Conservation (phyloP, 2,797 vertebrate genomes). For the Cossypha niveicapilla region DNA sequence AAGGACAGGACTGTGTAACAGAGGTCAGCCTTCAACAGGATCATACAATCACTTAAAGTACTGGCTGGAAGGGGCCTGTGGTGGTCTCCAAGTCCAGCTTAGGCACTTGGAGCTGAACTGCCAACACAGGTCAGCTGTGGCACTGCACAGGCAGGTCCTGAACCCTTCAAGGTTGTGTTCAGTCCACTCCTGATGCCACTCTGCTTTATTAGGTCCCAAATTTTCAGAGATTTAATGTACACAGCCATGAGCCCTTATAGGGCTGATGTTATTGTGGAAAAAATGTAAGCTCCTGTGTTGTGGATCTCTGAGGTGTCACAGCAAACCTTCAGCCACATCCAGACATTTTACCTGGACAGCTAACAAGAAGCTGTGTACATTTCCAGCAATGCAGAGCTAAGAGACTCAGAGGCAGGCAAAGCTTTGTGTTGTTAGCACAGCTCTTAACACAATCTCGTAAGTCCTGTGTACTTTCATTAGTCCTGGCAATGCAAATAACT, state of each 20-base stretch:
- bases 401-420: neutral
- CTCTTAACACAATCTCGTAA: neutral
- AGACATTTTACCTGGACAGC: neutral
- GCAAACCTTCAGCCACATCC: neutral
- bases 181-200: neutral
- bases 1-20: rapidly evolving
- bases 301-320: neutral
- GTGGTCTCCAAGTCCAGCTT: neutral
- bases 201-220: neutral
- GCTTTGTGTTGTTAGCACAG: rapidly evolving
- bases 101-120: neutral
- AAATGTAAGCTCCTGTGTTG: neutral
- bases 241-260: neutral
- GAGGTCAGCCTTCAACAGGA: neutral
- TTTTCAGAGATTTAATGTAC: neutral
- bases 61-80: neutral
- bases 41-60: neutral
- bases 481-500: neutral
- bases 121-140: neutral
- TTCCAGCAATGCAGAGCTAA: neutral
- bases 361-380: neutral
- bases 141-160: neutral
- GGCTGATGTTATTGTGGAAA: neutral
- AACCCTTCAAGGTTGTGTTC: neutral
- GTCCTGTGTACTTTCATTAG: neutral